These are phyloP conservation scores for Nothocercus julius DNA, from an alignment of 2,113 vertebrate species.

Conservation along the genomic window DNA sequence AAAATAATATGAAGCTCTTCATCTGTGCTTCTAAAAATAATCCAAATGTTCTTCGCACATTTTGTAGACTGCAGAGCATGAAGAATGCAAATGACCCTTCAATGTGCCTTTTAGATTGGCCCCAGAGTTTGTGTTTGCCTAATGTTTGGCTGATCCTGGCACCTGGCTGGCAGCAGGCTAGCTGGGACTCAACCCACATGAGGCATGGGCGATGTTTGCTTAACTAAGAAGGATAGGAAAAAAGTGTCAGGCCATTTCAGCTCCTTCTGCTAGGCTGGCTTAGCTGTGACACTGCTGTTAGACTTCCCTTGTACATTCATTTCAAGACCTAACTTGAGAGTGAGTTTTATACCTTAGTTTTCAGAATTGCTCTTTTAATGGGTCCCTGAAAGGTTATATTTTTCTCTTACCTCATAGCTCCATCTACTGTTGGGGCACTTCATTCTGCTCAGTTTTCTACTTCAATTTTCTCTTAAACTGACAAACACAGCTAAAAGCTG, in stretches of 20 bases:
- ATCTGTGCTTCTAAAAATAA: neutral
- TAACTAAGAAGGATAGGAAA: neutral
- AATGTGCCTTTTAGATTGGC: neutral
- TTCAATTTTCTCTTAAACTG: neutral
- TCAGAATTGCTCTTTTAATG: neutral
- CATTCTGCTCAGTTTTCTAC: neutral
- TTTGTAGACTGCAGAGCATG: neutral
- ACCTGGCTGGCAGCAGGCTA: neutral
- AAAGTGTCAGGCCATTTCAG: neutral
- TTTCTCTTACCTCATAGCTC: slow-evolving; percentile 3
- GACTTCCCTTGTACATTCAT: neutral
- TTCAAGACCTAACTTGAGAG: neutral
- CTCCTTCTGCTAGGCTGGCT: neutral
- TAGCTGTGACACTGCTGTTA: neutral
- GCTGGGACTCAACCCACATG: neutral
- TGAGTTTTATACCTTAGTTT: neutral
- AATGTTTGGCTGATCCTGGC: neutral
- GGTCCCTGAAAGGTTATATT: neutral
- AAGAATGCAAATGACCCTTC: neutral
- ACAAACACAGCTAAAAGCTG: neutral
- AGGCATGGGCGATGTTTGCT: neutral
- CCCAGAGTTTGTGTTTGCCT: neutral
- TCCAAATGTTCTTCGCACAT: neutral
- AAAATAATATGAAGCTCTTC: neutral
- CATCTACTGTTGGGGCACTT: slow-evolving; percentile 11